phyloP scores from a whole-genome alignment of 2,888 invertebrate genomes.

The Apeira syringaria region DNA sequence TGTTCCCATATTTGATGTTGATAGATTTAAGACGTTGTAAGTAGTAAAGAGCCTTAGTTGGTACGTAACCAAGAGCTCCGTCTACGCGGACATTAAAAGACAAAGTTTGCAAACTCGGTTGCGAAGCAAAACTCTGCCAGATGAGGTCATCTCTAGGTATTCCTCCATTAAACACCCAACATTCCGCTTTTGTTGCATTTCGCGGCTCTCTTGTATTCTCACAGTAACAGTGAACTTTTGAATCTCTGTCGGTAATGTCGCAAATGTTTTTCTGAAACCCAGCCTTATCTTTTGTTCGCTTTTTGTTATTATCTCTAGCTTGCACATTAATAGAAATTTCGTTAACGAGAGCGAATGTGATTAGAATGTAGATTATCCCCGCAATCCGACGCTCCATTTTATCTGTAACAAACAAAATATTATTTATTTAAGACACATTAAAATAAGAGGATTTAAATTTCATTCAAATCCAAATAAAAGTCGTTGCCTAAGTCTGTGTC shows the following conservation, averaged over 20 bases:
- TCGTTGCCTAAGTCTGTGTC: too few species aligned
- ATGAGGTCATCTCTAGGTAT: constrained; percentile 87
- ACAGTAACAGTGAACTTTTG: constrained; percentile 88
- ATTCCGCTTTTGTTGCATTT: constrained; percentile 89
- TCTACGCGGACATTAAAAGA: constrained; percentile 88
- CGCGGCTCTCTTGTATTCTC: constrained; percentile 78
- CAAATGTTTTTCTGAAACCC: constrained; percentile 83
- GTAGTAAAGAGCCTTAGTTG: constrained; percentile 87
- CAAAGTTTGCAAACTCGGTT: constrained; percentile 87
- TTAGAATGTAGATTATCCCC: constrained; percentile 67
- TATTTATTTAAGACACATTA: constrained; percentile 26
- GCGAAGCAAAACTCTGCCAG: constrained; percentile 90
- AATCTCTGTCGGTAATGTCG: constrained; percentile 79
- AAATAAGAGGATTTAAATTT: constrained; percentile 31
- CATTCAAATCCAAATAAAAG: too few species aligned
- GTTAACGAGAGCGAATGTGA: constrained; percentile 71
- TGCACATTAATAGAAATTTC: constrained; percentile 77
- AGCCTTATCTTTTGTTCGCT: constrained; percentile 71
- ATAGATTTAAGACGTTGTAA: constrained; percentile 86
- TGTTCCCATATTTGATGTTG: constrained; percentile 88
- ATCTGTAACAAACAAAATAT: constrained; percentile 74
- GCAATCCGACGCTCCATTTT: constrained; percentile 71
- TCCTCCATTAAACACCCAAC: constrained; percentile 89
- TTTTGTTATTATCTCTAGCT: constrained; percentile 71
- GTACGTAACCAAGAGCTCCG: constrained; percentile 88